These are phyloP conservation scores for Cecidostiba fungosa DNA, from an alignment of 2,888 invertebrate species.

Conservation along the genomic window DNA sequence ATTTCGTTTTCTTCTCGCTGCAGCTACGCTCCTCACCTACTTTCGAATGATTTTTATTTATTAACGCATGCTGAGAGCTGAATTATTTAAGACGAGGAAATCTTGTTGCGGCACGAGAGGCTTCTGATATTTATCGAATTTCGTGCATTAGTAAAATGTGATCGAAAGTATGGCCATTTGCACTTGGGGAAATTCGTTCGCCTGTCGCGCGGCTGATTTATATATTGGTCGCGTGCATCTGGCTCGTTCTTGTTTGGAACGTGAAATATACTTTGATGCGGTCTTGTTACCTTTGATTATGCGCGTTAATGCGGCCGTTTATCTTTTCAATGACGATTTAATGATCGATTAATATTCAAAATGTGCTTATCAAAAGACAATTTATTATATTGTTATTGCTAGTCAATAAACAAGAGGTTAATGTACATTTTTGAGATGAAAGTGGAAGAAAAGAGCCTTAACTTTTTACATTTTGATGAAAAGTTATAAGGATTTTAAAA, in stretches of 20 bases:
- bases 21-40: slow-evolving; percentile 11
- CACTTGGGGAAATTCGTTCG: background rate
- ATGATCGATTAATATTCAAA: background rate
- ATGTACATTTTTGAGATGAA: too few species aligned
- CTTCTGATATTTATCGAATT: slow-evolving; percentile 7
- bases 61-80: slow-evolving; percentile 15
- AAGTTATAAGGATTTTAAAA: too few species aligned
- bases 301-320: background rate
- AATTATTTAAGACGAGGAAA: slow-evolving; percentile 28
- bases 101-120: background rate
- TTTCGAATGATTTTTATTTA: slow-evolving; percentile 43
- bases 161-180: background rate
- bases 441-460: too few species aligned
- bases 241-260: background rate
- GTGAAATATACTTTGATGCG: background rate
- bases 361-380: too few species aligned
- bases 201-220: background rate
- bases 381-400: too few species aligned
- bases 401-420: too few species aligned
- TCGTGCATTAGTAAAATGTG: slow-evolving; percentile 18
- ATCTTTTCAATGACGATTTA: too few species aligned
- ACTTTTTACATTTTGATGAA: too few species aligned
- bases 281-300: background rate
- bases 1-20: background rate
- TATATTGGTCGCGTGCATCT: background rate